phyloP scores from a whole-genome alignment of 2,888 invertebrate species.

The Drosophila niveifrons region DNA sequence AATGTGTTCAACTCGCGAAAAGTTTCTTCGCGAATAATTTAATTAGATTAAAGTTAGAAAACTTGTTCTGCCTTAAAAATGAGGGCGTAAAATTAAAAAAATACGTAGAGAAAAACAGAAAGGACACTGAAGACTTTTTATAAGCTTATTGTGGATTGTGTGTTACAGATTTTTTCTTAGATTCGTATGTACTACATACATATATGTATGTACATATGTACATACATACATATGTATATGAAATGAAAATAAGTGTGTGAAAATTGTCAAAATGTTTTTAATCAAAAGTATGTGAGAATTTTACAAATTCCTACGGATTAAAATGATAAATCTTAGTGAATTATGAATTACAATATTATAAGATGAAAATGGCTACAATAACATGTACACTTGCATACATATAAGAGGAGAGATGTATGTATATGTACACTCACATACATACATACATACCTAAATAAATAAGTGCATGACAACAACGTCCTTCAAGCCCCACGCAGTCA shows the following conservation, averaged over 20 bases:
- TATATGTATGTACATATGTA: slow-evolving; percentile 22
- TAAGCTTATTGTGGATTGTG: slow-evolving; percentile 38
- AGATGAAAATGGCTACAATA: not conserved
- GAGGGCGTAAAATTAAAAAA: not conserved
- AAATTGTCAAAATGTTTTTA: slow-evolving; percentile 12
- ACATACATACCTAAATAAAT: slow-evolving; percentile 31
- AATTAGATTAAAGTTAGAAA: not conserved
- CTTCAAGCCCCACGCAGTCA: slow-evolving; percentile 56
- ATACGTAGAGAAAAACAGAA: slow-evolving; percentile 14
- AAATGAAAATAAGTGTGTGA: slow-evolving; percentile 26
- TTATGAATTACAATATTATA: not conserved
- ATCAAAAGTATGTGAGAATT: slow-evolving; percentile 6
- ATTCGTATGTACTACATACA: slow-evolving; percentile 24
- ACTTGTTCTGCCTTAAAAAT: not conserved
- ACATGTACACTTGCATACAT: slow-evolving; percentile 5
- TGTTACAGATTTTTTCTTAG: slow-evolving; percentile 42
- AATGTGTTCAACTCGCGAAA: slow-evolving; percentile 1
- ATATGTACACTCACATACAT: slow-evolving; percentile 17
- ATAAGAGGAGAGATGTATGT: slow-evolving; percentile 24
- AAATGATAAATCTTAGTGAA: not conserved
- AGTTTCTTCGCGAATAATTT: slow-evolving; percentile 4
- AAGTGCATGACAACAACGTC: slow-evolving; percentile 45
- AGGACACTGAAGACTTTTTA: slow-evolving; percentile 12
- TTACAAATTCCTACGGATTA: slow-evolving; percentile 3
- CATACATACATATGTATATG: slow-evolving; percentile 24